Conservation (phyloP, 2,113 vertebrate genomes). For the Otis tarda region DNA sequence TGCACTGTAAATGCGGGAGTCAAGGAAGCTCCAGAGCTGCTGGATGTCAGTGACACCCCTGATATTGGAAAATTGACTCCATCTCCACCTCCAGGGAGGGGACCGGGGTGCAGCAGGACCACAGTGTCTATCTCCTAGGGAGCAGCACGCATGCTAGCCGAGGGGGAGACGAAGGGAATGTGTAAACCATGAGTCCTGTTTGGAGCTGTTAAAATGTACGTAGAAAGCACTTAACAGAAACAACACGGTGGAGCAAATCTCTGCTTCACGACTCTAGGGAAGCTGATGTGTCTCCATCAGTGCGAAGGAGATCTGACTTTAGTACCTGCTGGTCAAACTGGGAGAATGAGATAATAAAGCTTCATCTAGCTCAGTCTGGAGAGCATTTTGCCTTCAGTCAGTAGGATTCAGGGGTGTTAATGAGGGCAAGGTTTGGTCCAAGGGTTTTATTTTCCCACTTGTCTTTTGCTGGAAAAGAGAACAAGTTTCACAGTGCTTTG, state of each 20-base stretch:
- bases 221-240: background rate
- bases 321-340: background rate
- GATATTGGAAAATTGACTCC: constrained; percentile 32
- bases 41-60: constrained; percentile 38
- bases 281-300: background rate
- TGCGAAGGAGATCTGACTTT: background rate
- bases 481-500: background rate
- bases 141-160: background rate
- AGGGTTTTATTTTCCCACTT: constrained; percentile 47
- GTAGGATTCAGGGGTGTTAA: constrained; percentile 35
- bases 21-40: constrained; percentile 10
- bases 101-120: background rate
- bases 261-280: background rate
- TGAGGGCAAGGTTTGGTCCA: constrained; percentile 27
- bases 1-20: background rate
- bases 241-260: background rate
- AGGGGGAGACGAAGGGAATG: background rate
- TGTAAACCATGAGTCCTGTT: background rate
- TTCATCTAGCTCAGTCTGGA: background rate
- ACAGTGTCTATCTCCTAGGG: background rate
- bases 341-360: background rate
- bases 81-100: background rate
- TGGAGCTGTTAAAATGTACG: background rate
- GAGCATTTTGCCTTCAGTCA: background rate
- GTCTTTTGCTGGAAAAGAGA: constrained; percentile 32